Conservation (phyloP, 2,797 vertebrate genomes). For the Pelobates cultripes region DNA sequence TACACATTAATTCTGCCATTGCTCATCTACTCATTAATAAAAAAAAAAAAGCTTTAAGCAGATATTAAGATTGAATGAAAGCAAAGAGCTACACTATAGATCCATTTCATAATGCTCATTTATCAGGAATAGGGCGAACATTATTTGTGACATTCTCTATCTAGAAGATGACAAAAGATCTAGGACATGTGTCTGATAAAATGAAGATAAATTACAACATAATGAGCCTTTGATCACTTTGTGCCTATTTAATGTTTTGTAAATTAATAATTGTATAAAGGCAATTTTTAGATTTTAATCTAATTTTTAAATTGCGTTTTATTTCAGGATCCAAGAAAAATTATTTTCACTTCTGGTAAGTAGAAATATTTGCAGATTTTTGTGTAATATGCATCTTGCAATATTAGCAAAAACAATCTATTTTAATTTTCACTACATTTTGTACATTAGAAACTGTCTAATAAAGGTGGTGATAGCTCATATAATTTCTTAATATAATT, state of each 20-base stretch:
- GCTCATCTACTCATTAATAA: not conserved
- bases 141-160: conserved; percentile 21
- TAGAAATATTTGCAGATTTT: conserved; percentile 17
- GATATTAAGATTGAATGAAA: conserved; percentile 14
- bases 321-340: conserved; percentile 85
- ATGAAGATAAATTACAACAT: not conserved
- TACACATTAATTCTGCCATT: not conserved
- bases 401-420: no score
- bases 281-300: conserved; percentile 4
- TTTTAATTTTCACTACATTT: no score
- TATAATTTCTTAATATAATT: no score
- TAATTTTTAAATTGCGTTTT: conserved; percentile 10
- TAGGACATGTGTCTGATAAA: not conserved
- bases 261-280: conserved; percentile 38
- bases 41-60: not conserved
- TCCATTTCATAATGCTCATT: not conserved
- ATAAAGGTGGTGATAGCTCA: no score
- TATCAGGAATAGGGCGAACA: not conserved
- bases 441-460: no score
- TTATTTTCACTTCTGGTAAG: conserved; percentile 92
- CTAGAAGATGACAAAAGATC: conserved; percentile 21
- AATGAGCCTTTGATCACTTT: not conserved
- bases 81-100: conserved; percentile 10
- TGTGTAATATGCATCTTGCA: no score
- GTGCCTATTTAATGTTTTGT: conserved; percentile 29